phyloP scores from a whole-genome alignment of 1,140 invertebrate genomes.

The Panulirus ornatus region DNA sequence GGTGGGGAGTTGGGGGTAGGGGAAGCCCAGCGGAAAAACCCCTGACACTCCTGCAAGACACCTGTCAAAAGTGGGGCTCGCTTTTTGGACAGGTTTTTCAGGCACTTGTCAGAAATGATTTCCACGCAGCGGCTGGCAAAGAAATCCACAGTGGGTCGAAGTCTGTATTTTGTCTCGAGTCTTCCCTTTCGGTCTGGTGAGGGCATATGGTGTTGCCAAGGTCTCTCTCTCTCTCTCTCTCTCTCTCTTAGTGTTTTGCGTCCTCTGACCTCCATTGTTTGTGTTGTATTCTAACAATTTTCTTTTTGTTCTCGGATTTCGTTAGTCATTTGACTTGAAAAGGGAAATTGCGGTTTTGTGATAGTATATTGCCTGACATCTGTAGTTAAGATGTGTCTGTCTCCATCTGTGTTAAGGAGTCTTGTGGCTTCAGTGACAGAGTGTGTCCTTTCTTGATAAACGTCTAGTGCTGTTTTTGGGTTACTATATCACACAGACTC shows the following conservation, averaged over 20 bases:
- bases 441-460: too few species aligned
- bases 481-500: too few species aligned
- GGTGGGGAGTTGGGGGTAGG: not conserved
- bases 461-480: too few species aligned
- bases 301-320: not conserved
- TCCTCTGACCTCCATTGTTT: not conserved
- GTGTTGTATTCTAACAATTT: not conserved
- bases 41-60: slow-evolving; percentile 15
- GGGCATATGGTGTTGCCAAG: too few species aligned
- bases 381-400: too few species aligned
- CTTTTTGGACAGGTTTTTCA: not conserved
- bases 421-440: too few species aligned
- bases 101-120: slow-evolving; percentile 37
- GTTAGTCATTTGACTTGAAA: too few species aligned
- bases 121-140: not conserved
- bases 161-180: not conserved
- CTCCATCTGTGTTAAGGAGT: too few species aligned
- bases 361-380: too few species aligned
- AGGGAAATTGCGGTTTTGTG: too few species aligned
- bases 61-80: slow-evolving; percentile 18
- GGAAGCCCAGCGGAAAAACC: not conserved
- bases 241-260: too few species aligned
- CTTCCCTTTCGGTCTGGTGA: not conserved
- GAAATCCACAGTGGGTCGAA: not conserved
- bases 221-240: not conserved